These are phyloP conservation scores for Halictus ligatus DNA, from an alignment of 2,888 invertebrate genomes.

Conservation along the genomic window DNA sequence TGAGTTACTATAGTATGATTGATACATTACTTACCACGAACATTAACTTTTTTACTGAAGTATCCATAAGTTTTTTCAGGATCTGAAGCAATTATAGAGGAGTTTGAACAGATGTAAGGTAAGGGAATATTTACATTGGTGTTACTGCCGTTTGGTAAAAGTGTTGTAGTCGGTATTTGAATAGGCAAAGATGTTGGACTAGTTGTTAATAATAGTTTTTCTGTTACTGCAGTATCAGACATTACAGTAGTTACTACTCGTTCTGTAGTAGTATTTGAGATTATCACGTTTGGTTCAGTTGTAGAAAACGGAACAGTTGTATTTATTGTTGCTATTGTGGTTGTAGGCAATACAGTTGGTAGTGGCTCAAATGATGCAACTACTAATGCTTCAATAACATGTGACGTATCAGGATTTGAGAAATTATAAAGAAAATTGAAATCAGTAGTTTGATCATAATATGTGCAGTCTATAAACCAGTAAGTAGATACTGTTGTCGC, in stretches of 20 bases:
- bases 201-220: slow-evolving; percentile 9
- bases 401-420: slow-evolving; percentile 86
- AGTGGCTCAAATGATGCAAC: slow-evolving; percentile 89
- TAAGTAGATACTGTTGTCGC: slow-evolving; percentile 87
- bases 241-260: slow-evolving; percentile 51
- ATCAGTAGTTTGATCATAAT: slow-evolving; percentile 88
- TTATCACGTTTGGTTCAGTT: slow-evolving; percentile 51
- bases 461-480: slow-evolving; percentile 93
- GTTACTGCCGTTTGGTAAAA: slow-evolving; percentile 10
- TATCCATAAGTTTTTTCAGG: slow-evolving; percentile 90
- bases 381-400: slow-evolving; percentile 89
- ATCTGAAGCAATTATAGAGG: slow-evolving; percentile 87
- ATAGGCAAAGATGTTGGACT: slow-evolving; percentile 25
- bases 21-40: slow-evolving; percentile 87
- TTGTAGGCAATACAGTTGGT: slow-evolving; percentile 77
- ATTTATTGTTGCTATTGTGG: slow-evolving; percentile 57
- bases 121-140: slow-evolving; percentile 75
- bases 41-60: slow-evolving; percentile 88
- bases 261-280: slow-evolving; percentile 56
- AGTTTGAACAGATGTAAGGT: slow-evolving; percentile 87
- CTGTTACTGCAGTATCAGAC: slow-evolving; percentile 33
- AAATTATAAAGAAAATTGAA: slow-evolving; percentile 88
- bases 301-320: slow-evolving; percentile 65
- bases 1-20: not conserved
- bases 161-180: slow-evolving; percentile 14